These are phyloP conservation scores for Pangasianodon gigas DNA, from an alignment of 2,113 vertebrate genomes.

Conservation along the genomic window DNA sequence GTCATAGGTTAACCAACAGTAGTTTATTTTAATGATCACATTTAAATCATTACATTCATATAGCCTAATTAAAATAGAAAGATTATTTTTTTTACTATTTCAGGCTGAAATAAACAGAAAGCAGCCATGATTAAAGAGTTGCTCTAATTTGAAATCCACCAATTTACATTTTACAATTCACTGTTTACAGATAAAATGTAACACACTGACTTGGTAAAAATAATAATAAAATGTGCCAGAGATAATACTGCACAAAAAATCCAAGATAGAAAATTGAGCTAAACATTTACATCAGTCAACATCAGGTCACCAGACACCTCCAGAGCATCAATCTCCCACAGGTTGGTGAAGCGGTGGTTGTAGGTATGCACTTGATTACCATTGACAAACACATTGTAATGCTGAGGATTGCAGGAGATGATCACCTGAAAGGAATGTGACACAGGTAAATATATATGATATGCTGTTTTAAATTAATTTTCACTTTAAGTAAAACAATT, in stretches of 20 bases:
- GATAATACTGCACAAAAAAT: background rate
- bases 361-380: constrained; percentile 65
- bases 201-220: background rate
- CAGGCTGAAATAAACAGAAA: background rate
- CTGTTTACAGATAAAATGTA: background rate
- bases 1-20: background rate
- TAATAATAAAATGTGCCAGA: background rate
- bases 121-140: background rate
- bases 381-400: constrained; percentile 67
- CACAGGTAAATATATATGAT: background rate
- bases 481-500: background rate
- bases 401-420: constrained; percentile 65
- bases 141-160: background rate
- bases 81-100: background rate
- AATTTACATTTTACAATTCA: background rate
- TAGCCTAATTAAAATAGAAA: background rate
- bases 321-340: constrained; percentile 57
- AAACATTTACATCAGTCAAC: constrained; percentile 55
- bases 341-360: constrained; percentile 59
- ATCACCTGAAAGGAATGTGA: constrained; percentile 63
- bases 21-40: background rate
- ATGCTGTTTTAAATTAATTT: background rate
- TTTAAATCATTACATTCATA: background rate
- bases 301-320: constrained; percentile 69
- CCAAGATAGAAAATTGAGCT: background rate